A percentile compares a stretch with the other conserved stretches of the same genome.
phyloP scores from a whole-genome alignment of 2,113 vertebrate species.

The Cyrtonyx montezumae region DNA sequence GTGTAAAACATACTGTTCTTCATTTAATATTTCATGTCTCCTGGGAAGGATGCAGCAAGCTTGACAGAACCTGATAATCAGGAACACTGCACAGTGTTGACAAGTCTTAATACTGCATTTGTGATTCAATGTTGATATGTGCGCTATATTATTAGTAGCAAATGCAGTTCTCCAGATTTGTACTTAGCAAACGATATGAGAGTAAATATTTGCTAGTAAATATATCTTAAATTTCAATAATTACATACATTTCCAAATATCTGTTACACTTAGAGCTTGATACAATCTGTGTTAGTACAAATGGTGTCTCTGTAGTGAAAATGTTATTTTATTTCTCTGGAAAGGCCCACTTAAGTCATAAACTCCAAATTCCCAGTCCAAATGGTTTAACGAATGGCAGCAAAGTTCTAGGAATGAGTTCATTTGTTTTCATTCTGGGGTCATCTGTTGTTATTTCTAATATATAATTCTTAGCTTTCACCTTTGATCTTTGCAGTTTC shows the following conservation, averaged over 20 bases:
- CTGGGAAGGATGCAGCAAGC: neutral
- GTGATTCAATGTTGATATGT: neutral
- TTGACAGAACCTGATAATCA: conserved; percentile 28
- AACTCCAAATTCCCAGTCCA: conserved; percentile 5
- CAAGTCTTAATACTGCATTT: conserved; percentile 22
- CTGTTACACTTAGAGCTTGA: conserved; percentile 60
- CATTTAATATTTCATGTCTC: neutral
- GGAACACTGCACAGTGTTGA: neutral
- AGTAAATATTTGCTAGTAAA: neutral
- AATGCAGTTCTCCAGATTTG: neutral
- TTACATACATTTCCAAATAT: neutral
- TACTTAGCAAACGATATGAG: neutral
- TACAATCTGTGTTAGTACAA: conserved; percentile 49
- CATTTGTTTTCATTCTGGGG: conserved; percentile 67
- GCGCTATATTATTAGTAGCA: neutral
- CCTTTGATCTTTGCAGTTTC: conserved; percentile 66
- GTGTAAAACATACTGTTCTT: neutral
- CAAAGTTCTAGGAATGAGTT: conserved; percentile 60
- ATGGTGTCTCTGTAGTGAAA: conserved; percentile 11
- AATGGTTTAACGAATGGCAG: conserved; percentile 53
- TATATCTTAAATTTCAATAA: neutral
- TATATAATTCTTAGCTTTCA: conserved; percentile 41
- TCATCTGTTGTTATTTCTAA: conserved; percentile 68
- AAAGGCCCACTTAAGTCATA: conserved; percentile 38
- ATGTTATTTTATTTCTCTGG: conserved; percentile 51